Evolutionary conservation across 2,888 invertebrate genomes (phyloP).

Genomic region (Melieria omissa): DNA sequence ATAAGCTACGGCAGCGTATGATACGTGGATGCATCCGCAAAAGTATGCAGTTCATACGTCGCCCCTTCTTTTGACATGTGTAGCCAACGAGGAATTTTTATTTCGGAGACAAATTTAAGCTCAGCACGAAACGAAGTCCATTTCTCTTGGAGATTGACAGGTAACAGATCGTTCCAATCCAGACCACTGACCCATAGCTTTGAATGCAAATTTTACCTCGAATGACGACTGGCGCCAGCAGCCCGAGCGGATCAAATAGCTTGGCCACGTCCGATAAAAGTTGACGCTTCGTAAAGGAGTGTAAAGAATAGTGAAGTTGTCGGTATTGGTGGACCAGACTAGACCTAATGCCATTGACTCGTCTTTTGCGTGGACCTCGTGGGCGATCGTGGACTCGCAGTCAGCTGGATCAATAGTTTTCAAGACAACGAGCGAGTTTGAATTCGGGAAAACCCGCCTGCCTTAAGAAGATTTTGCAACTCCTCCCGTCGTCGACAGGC

Average conservation of each 20-base stretch:
- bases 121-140: neutral
- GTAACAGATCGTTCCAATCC: neutral
- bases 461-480: neutral
- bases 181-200: neutral
- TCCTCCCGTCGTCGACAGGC: neutral
- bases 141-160: neutral
- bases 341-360: neutral
- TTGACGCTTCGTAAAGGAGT: slow-evolving; percentile 6
- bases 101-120: neutral
- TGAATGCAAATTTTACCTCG: neutral
- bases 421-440: neutral
- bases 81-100: slow-evolving; percentile 15
- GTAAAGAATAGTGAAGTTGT: neutral
- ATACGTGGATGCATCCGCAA: slow-evolving; percentile 15
- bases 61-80: neutral
- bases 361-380: neutral
- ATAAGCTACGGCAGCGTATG: slow-evolving; percentile 17
- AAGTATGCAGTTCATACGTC: slow-evolving; percentile 10
- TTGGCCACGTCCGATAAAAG: neutral
- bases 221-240: slow-evolving; percentile 9
- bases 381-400: too few relatives aligned
- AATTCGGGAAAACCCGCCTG: slow-evolving; percentile 1
- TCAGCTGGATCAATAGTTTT: neutral
- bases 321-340: neutral
- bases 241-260: neutral